Base-by-base conservation (phyloP, 1,140 invertebrate species). In the Atta texana region DNA sequence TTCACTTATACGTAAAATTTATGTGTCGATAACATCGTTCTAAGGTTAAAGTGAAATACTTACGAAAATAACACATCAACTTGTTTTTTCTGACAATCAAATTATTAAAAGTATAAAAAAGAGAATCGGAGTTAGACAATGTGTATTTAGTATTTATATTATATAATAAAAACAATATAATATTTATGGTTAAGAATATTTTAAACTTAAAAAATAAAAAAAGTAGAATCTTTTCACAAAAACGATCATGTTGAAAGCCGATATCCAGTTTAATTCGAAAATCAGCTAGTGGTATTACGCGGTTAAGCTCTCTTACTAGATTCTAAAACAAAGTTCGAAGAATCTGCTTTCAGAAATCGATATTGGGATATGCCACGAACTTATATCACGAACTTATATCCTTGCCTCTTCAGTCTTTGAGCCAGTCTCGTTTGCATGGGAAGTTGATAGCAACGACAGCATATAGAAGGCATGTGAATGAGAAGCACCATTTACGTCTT, bases 361-460 rank as follows among this genome's bases (percentile, higher is more conserved):
- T 72, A 74, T 74, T 51, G 18, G 49, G 24, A 18, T 49, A 49
- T 28, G 34, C 18, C 24, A 24, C 24, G 24, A 24, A 24, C 24
- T 44, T 61, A 74, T 61, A 16, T 18, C 24, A 21, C 39, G 4
- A 82, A 74, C 55, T 74, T 82, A 82, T 82, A 82, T 82, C 80
- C 18, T 24, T 81, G 18, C 31, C 49, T 82, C 21, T 14, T 74
- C 18, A 24, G 34, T 24, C 24, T 72, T 49, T 31, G 39, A 72
- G 53, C 34, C 53, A 21, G 21, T 21, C 68, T 74, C 68, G 80
- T 82, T 74, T 74, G 53, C 3, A 61, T 61, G n/a, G 39, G 49
- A 31, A 39, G 55, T 74, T 74, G n/a, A 21, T 14, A 44, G 24
- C 31, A 53, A n/a, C 16, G 51, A 72, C 21, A 18, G 53, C 18